Base-by-base conservation (phyloP, 2,797 vertebrate genomes). In the Sandelia bainsii region DNA sequence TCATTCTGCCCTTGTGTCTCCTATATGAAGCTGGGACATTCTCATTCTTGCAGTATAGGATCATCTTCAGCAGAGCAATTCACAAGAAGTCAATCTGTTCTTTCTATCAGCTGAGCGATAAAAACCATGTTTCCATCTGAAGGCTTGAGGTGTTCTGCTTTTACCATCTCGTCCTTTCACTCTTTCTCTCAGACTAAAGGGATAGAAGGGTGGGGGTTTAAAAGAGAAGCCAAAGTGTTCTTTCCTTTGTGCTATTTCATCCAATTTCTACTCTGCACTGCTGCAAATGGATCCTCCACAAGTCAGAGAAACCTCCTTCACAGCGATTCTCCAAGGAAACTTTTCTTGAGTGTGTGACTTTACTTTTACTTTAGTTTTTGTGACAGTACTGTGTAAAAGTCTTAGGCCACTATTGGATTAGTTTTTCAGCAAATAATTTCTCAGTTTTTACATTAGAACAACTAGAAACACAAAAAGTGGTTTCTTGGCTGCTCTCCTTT, bases 211-310 rank as follows among this genome's bases (percentile, higher is more conserved):
- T 10, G 20, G 25, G 23, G 50, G 8, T 20, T 40, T 52, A 29
- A 54, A 65, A 63, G 42, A 66, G 60, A 40, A 23, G 22, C 50
- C 34, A 64, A 72, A 66, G 79, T 78, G 75, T 84, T 83, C 81
- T 66, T 74, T 75, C 69, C 71, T 87, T 88, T 87, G 73, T 86
- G 63, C 44, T n/a, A 51, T 69, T 85, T 79, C 72, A 78, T 90
- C 67, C 68, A 34, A 75, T 89, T 86, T 75, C 42, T 74, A 76
- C 69, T 54, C 45, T 49, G 46, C 62, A 57, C 58, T 62, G 63
- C 67, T 49, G 62, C 51, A 80, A 86, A 88, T 85, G 81, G 79
- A 87, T 88, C 72, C 59, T 87, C 82, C 72, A 75, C 69, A 73
- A 82, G 77, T 77, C 51, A 4, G 52, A 77, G 49, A 71, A 83